Conservation (phyloP, 2,797 vertebrate genomes). For the Oceanodroma leucorhoa region DNA sequence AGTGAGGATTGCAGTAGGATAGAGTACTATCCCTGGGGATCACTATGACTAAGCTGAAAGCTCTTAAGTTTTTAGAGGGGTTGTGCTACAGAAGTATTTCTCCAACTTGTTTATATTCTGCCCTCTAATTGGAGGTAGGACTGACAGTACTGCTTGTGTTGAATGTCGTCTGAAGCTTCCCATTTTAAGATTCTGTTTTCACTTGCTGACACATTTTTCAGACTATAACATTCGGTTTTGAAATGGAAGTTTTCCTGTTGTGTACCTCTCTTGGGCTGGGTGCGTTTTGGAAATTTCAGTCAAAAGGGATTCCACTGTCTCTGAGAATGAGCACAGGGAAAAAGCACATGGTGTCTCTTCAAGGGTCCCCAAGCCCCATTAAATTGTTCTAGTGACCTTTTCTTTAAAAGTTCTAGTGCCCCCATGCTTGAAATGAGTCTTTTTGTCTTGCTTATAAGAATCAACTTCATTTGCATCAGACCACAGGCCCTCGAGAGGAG, state of each 20-base stretch:
- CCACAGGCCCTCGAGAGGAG: not conserved
- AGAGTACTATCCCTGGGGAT: not conserved
- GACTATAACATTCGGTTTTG: not conserved
- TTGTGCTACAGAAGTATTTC: not conserved
- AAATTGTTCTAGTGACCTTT: not conserved
- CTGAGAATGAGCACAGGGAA: not conserved
- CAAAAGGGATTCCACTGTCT: not conserved
- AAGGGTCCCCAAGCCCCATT: not conserved
- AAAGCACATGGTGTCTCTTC: not conserved
- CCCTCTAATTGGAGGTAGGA: not conserved
- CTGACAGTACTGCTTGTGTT: not conserved
- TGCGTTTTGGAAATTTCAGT: not conserved
- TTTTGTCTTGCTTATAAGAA: not conserved
- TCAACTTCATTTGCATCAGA: not conserved
- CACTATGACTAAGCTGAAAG: not conserved
- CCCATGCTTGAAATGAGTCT: not conserved
- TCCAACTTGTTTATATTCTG: not conserved
- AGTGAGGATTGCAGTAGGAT: not conserved
- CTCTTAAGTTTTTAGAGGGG: not conserved
- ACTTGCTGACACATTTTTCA: not conserved
- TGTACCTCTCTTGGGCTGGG: not conserved
- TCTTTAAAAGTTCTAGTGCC: not conserved
- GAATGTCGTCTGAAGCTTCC: not conserved
- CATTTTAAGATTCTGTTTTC: not conserved
- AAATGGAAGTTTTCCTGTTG: not conserved